Base-by-base conservation (phyloP, 2,888 invertebrate genomes). In the Trissolcus japonicus region DNA sequence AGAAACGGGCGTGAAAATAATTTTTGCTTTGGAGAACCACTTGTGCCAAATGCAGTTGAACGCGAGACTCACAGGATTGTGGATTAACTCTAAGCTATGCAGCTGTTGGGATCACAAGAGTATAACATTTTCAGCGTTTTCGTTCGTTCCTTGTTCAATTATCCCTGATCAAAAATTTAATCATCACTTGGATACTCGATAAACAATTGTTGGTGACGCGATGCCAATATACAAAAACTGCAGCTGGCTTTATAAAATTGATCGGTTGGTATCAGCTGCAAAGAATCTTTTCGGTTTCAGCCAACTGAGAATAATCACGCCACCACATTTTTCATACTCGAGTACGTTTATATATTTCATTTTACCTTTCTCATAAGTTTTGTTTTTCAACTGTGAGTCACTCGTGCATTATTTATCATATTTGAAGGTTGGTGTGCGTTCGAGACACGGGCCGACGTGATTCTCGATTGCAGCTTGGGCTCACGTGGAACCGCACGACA, bases 11-110 rank as follows among this genome's bases (percentile, higher is more conserved):
- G 71, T 54, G 57, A 63, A 66, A 29, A 43, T 17, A 13, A 60
- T 61, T 43, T 21, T 19, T 16, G 56, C 69, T 21, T 35, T 29
- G 43, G 55, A 40, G 48, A 73, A 55, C 72, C 76, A 76, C 67
- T 71, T 66, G 61, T 61, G 65, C 71, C 76, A 76, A 76, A 76
- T 76, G 75, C 75, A 75, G 75, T 60, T 62, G 48, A 53, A 75
- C 74, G 69, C 75, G 68, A 75, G 75, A 74, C 74, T 74, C 40
- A 62, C 35, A 17, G 25, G 51, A 46, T 51, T 66, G 17, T 46
- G 74, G 62, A 59, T 73, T 48, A 60, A 48, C 19, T 35, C 56
- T 62, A 62, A 55, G 43, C 62, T 56, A 69, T 41, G 56, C 56
- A 41, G 62, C 53, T 56, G 75, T n/a, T 65, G 60, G 59, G 56